Evolutionary conservation across 2,888 invertebrate genomes (phyloP).

Genomic region (Cantharis rustica): DNA sequence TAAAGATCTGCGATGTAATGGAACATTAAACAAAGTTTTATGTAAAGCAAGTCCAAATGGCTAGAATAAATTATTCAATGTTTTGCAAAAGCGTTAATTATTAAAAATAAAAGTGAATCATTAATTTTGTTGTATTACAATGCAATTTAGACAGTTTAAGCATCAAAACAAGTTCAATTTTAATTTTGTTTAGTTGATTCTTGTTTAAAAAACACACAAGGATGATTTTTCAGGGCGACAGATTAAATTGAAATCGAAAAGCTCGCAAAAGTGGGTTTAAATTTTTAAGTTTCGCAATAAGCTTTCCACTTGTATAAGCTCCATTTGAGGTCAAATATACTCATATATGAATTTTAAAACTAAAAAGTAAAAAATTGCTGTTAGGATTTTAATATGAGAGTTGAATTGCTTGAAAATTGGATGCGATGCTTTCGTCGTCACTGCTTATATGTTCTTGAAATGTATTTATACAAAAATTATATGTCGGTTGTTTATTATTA

Average conservation of each 20-base stretch:
- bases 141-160: not conserved
- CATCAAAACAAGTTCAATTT: not conserved
- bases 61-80: not conserved
- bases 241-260: slow-evolving; percentile 11
- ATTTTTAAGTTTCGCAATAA: slow-evolving; percentile 11
- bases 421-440: not conserved
- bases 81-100: not conserved
- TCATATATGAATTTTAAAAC: not conserved
- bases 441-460: not conserved
- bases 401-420: not conserved
- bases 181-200: not conserved
- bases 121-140: not conserved
- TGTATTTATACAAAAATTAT: not conserved
- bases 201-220: not conserved
- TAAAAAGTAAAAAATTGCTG: not conserved
- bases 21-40: not conserved
- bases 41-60: not conserved
- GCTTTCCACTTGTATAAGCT: not conserved
- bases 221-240: not conserved
- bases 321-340: slow-evolving; percentile 2
- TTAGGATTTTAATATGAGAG: not conserved
- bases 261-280: slow-evolving; percentile 16
- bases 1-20: not conserved
- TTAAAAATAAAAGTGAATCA: not conserved
- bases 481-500: not conserved